Conservation (phyloP, 2,113 vertebrate genomes). For the Malurus cyaneus region DNA sequence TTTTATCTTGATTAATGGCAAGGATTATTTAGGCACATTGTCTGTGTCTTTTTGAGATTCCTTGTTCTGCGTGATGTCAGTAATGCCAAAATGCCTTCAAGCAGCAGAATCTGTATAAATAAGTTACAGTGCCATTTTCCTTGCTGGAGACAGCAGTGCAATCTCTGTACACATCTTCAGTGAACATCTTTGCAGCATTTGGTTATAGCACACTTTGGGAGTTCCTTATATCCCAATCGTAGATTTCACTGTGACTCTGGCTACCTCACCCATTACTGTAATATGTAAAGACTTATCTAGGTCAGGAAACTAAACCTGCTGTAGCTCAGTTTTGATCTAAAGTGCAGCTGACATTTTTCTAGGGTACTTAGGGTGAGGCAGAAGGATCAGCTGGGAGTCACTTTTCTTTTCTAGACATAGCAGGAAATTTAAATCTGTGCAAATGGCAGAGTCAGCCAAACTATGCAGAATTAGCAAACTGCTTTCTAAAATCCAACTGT, state of each 20-base stretch:
- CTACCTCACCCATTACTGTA: constrained; percentile 27
- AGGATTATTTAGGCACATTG: not conserved
- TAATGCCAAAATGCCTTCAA: not conserved
- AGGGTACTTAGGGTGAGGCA: constrained; percentile 56
- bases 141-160: not conserved
- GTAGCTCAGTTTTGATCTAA: constrained; percentile 34
- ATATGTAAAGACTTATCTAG: constrained; percentile 36
- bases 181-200: not conserved
- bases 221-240: not conserved
- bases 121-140: not conserved
- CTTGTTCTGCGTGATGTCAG: not conserved
- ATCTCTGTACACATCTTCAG: not conserved
- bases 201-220: not conserved
- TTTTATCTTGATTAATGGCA: not conserved
- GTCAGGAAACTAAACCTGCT: constrained; percentile 61
- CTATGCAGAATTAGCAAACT: not conserved
- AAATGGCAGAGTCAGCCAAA: not conserved
- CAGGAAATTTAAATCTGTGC: not conserved
- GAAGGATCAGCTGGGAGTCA: constrained; percentile 35
- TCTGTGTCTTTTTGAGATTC: rapidly evolving
- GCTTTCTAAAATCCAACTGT: not conserved
- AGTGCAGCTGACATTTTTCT: constrained; percentile 44
- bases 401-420: constrained; percentile 41
- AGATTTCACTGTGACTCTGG: constrained; percentile 6
- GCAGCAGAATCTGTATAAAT: not conserved